These are phyloP conservation scores for Aporrectodea caliginosa DNA, from an alignment of 1,140 invertebrate genomes.

Conservation along the genomic window DNA sequence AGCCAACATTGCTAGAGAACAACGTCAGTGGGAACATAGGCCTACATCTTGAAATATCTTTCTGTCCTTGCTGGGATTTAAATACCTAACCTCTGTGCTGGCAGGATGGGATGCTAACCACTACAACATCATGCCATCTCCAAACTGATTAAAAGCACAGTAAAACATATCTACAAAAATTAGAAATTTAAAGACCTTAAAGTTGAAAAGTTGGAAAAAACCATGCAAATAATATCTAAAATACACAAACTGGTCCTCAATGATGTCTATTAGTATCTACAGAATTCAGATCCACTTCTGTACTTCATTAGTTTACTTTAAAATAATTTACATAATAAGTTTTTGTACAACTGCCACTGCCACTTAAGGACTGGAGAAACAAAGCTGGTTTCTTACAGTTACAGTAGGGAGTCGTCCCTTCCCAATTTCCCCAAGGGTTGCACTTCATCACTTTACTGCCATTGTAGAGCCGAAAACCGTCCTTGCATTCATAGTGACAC, in stretches of 20 bases:
- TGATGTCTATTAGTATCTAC: too few species aligned
- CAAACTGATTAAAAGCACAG: too few species aligned
- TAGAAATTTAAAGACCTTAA: too few species aligned
- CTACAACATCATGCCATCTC: background rate
- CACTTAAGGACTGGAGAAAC: background rate
- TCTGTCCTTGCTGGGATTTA: background rate
- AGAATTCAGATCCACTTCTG: too few species aligned
- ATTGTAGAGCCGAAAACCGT: constrained; percentile 35
- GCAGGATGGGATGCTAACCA: background rate
- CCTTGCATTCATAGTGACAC: constrained; percentile 40
- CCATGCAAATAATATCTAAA: too few species aligned
- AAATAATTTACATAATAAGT: background rate
- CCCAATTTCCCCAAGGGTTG: constrained; percentile 37
- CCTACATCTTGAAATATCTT: background rate
- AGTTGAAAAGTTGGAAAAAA: too few species aligned
- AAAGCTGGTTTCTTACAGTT: constrained; percentile 32
- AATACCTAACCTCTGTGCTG: too few species aligned
- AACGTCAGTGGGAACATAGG: background rate
- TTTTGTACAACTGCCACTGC: background rate
- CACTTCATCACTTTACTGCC: constrained; percentile 37
- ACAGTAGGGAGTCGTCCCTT: constrained; percentile 36
- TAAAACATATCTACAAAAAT: too few species aligned
- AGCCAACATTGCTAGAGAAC: background rate
- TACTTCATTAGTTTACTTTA: too few species aligned
- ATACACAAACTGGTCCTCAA: too few species aligned